phyloP scores from a whole-genome alignment of 2,113 vertebrate genomes.

The Coptodon bakossiorum region DNA sequence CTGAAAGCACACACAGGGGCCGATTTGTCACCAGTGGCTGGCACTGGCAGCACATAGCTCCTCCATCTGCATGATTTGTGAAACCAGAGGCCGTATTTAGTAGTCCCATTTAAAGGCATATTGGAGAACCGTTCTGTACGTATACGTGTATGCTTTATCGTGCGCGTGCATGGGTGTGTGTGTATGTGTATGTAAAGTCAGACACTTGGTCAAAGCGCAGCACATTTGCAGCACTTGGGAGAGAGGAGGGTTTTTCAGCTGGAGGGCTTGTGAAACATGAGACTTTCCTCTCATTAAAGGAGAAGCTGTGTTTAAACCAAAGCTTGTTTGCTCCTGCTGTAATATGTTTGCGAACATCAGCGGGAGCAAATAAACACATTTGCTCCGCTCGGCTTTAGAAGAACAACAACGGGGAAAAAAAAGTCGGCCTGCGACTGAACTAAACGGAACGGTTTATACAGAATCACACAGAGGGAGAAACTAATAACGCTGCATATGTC shows the following conservation, averaged over 20 bases:
- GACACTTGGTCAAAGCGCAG: slow-evolving; percentile 48
- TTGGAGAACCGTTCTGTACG: slow-evolving; percentile 40
- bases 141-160: not conserved
- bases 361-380: slow-evolving; percentile 59
- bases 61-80: slow-evolving; percentile 68
- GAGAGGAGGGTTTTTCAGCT: slow-evolving; percentile 47
- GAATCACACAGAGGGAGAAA: slow-evolving; percentile 67
- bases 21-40: slow-evolving; percentile 66
- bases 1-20: slow-evolving; percentile 59
- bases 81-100: slow-evolving; percentile 67
- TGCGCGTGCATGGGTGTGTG: not conserved
- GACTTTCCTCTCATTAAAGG: slow-evolving; percentile 65
- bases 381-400: slow-evolving; percentile 27
- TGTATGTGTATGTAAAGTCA: slow-evolving; percentile 8
- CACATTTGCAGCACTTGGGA: slow-evolving; percentile 55
- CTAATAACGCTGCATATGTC: slow-evolving; percentile 67
- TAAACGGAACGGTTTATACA: slow-evolving; percentile 57
- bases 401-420: not conserved
- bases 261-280: slow-evolving; percentile 65
- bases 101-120: slow-evolving; percentile 70
- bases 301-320: slow-evolving; percentile 64
- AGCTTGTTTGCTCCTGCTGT: slow-evolving; percentile 63
- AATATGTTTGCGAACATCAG: slow-evolving; percentile 64
- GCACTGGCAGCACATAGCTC: slow-evolving; percentile 60
- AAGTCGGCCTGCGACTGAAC: slow-evolving; percentile 39